A percentile compares a stretch with the other conserved stretches of the same genome.
phyloP scores from a whole-genome alignment of 2,888 invertebrate genomes.

The Polietes domitor region DNA sequence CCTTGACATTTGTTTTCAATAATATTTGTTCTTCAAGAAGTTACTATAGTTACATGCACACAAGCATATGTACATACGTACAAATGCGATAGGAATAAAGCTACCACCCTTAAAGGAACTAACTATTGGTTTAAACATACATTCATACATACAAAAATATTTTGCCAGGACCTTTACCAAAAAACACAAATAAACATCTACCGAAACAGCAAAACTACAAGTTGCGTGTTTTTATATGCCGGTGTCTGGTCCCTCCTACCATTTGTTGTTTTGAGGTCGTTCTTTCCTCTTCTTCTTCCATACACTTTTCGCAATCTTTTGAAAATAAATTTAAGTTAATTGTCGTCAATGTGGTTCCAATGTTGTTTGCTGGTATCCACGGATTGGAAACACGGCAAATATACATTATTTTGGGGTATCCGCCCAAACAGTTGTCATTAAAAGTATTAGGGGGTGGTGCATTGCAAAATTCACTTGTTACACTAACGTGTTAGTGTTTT shows the following conservation, averaged over 20 bases:
- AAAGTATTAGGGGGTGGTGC: neutral
- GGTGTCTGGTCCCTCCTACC: slow-evolving; percentile 18
- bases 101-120: slow-evolving; percentile 61
- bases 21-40: slow-evolving; percentile 64
- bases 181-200: slow-evolving; percentile 19
- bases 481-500: neutral
- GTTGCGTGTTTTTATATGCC: slow-evolving; percentile 44
- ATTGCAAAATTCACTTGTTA: neutral
- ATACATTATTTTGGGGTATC: neutral
- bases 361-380: neutral
- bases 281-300: neutral
- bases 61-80: neutral
- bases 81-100: neutral
- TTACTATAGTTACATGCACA: slow-evolving; percentile 76
- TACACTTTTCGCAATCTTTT: slow-evolving; percentile 1
- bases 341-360: neutral
- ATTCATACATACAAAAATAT: neutral
- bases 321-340: neutral
- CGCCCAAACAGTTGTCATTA: neutral
- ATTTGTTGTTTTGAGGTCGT: neutral
- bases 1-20: slow-evolving; percentile 52
- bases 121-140: neutral
- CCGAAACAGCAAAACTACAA: slow-evolving; percentile 26
- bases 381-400: neutral
- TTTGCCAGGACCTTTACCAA: slow-evolving; percentile 14